These are phyloP conservation scores for Epirrita christyi DNA, from an alignment of 2,888 invertebrate species.

Conservation along the genomic window DNA sequence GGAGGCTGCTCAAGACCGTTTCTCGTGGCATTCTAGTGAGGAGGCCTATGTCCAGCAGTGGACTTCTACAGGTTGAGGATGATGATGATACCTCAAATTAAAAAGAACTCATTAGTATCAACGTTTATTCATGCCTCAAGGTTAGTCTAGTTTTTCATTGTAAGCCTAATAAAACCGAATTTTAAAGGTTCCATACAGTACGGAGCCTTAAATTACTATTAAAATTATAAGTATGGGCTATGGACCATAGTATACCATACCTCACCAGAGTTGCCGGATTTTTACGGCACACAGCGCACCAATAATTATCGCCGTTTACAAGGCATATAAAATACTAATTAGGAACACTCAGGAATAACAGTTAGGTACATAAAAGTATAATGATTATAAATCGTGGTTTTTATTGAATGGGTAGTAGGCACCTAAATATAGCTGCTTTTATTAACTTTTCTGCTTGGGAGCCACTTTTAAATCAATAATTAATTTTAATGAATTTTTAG, in stretches of 20 bases:
- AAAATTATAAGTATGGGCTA: too few relatives aligned
- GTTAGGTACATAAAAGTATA: slow-evolving; percentile 50
- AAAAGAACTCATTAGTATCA: too few relatives aligned
- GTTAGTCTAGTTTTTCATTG: too few relatives aligned
- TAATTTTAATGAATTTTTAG: slow-evolving; percentile 2
- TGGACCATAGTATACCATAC: too few relatives aligned
- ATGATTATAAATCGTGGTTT: slow-evolving; percentile 52
- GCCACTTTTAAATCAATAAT: slow-evolving; percentile 15
- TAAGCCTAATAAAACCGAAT: background rate
- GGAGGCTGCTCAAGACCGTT: too few relatives aligned
- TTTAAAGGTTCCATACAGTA: background rate
- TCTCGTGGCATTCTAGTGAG: too few relatives aligned
- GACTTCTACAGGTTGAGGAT: too few relatives aligned
- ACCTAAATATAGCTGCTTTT: slow-evolving; percentile 19
- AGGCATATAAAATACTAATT: slow-evolving; percentile 57
- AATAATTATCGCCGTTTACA: slow-evolving; percentile 45
- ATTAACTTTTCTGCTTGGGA: slow-evolving; percentile 25
- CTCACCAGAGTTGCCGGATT: slow-evolving; percentile 10
- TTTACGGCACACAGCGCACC: slow-evolving; percentile 36
- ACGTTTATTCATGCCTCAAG: too few relatives aligned
- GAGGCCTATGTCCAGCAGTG: too few relatives aligned
- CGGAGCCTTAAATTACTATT: too few relatives aligned
- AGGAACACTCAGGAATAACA: slow-evolving; percentile 47
- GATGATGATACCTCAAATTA: too few relatives aligned
- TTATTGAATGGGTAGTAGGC: slow-evolving; percentile 36